These are phyloP conservation scores for Parotocinclus haroldoi DNA, from an alignment of 2,797 vertebrate species.

Conservation along the genomic window DNA sequence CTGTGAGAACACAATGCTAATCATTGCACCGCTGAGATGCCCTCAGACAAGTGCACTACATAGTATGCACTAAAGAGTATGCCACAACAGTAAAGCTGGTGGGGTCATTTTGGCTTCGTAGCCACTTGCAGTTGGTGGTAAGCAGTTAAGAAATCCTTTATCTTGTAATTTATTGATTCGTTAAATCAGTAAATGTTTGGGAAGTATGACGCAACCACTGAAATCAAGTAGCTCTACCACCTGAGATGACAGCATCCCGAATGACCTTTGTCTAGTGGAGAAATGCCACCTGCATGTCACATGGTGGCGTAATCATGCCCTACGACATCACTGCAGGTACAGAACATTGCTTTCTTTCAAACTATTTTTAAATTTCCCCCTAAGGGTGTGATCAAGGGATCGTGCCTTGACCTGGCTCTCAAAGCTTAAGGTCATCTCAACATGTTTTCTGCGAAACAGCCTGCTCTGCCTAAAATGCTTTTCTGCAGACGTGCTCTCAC, in stretches of 20 bases:
- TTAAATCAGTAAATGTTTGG: too few species aligned
- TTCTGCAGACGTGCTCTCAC: conserved; percentile 17
- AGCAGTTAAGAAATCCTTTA: too few species aligned
- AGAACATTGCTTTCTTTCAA: neutral
- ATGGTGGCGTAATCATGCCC: neutral
- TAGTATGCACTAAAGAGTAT: too few species aligned
- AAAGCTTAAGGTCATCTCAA: conserved; percentile 4
- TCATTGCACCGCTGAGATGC: too few species aligned
- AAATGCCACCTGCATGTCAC: neutral
- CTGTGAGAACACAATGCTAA: too few species aligned
- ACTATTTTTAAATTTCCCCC: neutral
- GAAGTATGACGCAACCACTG: neutral
- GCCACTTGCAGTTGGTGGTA: too few species aligned
- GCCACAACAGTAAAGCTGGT: too few species aligned
- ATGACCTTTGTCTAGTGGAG: neutral
- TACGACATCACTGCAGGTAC: neutral
- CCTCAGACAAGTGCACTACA: too few species aligned
- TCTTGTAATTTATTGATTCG: too few species aligned
- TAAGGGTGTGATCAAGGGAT: neutral
- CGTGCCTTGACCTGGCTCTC: neutral
- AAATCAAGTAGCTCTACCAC: too few species aligned
- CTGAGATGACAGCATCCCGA: neutral
- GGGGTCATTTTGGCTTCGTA: too few species aligned
- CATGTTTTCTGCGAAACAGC: too few species aligned
- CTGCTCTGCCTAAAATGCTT: conserved; percentile 1